These are phyloP conservation scores for Pachyseris speciosa DNA, from an alignment of 64 coral and sea anemone genomes.

Conservation along the genomic window DNA sequence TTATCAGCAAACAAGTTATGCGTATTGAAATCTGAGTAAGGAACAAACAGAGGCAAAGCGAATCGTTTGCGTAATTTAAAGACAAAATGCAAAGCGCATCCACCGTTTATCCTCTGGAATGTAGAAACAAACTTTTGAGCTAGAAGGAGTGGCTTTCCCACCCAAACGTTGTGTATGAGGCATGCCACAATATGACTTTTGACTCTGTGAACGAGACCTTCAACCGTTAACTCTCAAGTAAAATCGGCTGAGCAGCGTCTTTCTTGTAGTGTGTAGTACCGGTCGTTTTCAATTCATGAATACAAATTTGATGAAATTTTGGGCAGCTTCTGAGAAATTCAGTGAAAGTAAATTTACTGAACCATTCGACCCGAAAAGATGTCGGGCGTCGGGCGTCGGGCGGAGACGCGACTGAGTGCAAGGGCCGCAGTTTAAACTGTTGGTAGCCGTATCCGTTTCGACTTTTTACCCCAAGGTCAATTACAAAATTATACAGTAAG, in stretches of 20 bases:
- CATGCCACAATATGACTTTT: background rate
- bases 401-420: background rate
- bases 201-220: background rate
- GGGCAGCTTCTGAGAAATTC: no score
- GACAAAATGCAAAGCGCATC: background rate
- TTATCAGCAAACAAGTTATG: no score
- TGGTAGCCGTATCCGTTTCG: background rate
- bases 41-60: background rate
- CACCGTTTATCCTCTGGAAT: background rate
- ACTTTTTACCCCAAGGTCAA: background rate
- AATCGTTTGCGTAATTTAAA: background rate
- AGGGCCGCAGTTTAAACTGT: background rate
- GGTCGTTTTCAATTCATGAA: no score
- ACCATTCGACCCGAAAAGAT: no score
- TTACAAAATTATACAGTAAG: background rate
- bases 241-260: background rate
- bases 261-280: background rate
- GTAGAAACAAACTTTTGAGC: background rate
- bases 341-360: no score
- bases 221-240: background rate
- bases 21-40: background rate
- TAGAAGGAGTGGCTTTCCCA: background rate
- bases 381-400: no score
- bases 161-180: background rate
- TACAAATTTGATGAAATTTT: no score